Evolutionary conservation across 2,888 invertebrate species (phyloP), one percentile per base, ranked within the genome.

Genomic region (Meta bourneti): DNA sequence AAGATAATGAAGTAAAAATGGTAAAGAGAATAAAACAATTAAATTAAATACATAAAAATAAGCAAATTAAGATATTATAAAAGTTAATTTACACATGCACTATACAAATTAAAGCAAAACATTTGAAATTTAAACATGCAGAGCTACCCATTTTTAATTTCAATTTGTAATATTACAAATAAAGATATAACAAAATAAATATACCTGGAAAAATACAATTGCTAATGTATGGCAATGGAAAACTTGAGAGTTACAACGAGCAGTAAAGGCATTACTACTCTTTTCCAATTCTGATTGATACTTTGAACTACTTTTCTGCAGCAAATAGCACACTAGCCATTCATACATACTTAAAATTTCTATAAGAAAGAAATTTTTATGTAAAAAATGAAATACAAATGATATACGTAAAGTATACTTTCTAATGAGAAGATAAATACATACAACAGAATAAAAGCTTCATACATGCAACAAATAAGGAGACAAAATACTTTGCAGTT

Each of bases 171-270:
- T 34, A 34, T 34, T 34, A 34, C 34, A 34, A 34, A 34, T 1
- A 34, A 34, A 19, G 20, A 7, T 61, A 61, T 61, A 0, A 7
- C 5, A 16, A 16, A 52, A 71, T 34, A 9, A 16, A 82, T 16
- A 51, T 89, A 93, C 93, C 94, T 95, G 95, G 49, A 95, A 95
- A 93, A 94, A 95, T 7, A 95, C 95, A 7, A 95, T 93, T 5
- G 95, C 94, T 19, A 95, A 94, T 19, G 94, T 94, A 16, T 95
- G 93, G 90, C 94, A 94, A 93, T 94, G 94, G 93, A 95, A 95
- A 7, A 94, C 95, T 94, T 95, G 95, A 80, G 95, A 94, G 93
- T 95, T 94, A 93, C 95, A 95, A 77, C 95, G 94, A 6, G 95
- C 95, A 2, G 94, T 94, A 93, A 95, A 95, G 5, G 94, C 80